Base-by-base conservation (phyloP, 2,888 invertebrate species). In the Carpatolechia fugitivella region DNA sequence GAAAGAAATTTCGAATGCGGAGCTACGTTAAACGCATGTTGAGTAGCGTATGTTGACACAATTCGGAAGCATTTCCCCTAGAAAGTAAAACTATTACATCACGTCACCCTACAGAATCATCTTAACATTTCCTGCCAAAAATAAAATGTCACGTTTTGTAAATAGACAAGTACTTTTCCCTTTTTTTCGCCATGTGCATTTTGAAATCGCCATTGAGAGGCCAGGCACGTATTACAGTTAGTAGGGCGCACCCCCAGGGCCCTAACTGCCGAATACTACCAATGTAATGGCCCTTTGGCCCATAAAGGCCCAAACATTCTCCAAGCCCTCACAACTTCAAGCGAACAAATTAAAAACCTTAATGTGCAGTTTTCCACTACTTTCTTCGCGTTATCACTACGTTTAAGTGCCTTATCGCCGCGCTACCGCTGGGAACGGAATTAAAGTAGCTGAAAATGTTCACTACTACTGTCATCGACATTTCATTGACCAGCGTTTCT, bases 341-440 rank as follows among this genome's bases (percentile, higher is more conserved):
- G n/a, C 71, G 75, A 78, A 76, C 79, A 84, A 88, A 88, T 87
- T 85, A 87, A 86, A 87, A 87, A 85, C 78, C 77, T 78, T 76
- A 76, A 80, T 71, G 70, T 65, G 66, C 67, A 62, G 65, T 69
- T 64, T 66, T 64, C 60, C 65, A 66, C 67, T 70, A 72, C 62
- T 70, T 69, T 64, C 69, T 62, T 60, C 63, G 64, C 61, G 61
- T 66, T 62, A 70, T 65, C 61, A 62, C 60, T 52, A 20, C 31
- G 55, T 44, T 56, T 52, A 53, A 52, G 44, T 41, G 47, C 13
- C 18, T 35, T 41, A 24, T 40, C 24, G 51, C n/a, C 35, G 13
- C 33, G n/a, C n/a, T n/a, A n/a, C n/a, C n/a, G n/a, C n/a, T n/a
- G 20, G 49, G 47, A 31, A 31, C 6, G 44, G 20, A 29, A 35